A percentile compares a stretch with the other conserved stretches of the same genome.
Evolutionary conservation across 1,140 invertebrate species (phyloP).

Genomic region (Papilio glaucus): DNA sequence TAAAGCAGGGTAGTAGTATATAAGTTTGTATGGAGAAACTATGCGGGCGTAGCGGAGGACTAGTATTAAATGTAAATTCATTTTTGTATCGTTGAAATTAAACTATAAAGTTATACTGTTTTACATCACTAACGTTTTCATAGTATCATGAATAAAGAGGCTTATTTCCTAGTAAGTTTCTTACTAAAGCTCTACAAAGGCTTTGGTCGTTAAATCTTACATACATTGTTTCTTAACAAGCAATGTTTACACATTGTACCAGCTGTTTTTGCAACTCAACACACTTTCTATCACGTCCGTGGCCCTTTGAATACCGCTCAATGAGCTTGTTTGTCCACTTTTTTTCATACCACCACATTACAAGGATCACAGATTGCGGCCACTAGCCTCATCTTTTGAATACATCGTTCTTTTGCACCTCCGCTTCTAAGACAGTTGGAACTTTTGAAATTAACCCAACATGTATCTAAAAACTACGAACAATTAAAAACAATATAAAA

Average conservation of each 20-base stretch:
- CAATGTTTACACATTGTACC: slow-evolving; percentile 32
- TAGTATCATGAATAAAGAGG: slow-evolving; percentile 24
- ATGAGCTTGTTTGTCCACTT: slow-evolving; percentile 27
- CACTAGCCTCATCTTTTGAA: slow-evolving; percentile 16
- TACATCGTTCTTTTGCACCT: slow-evolving; percentile 22
- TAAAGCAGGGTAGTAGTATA: too few relatives aligned
- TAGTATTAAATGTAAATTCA: too few relatives aligned
- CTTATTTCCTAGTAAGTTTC: slow-evolving; percentile 20
- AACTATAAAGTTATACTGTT: slow-evolving; percentile 3
- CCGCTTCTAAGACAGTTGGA: slow-evolving; percentile 21
- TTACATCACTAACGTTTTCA: slow-evolving; percentile 3
- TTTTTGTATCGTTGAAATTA: neutral
- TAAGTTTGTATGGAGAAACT: too few relatives aligned
- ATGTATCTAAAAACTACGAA: slow-evolving; percentile 30
- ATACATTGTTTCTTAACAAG: slow-evolving; percentile 37
- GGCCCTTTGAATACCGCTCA: slow-evolving; percentile 36
- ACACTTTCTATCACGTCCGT: slow-evolving; percentile 36
- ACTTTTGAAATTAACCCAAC: slow-evolving; percentile 22
- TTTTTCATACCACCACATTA: slow-evolving; percentile 14
- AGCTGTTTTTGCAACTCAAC: slow-evolving; percentile 35
- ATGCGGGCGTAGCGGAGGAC: too few relatives aligned
- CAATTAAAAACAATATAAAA: slow-evolving; percentile 39
- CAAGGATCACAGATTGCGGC: slow-evolving; percentile 15
- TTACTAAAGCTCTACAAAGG: neutral
- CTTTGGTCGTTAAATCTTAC: slow-evolving; percentile 8